Conservation (phyloP, 2,113 vertebrate species). For the Phyllostomus hastatus region DNA sequence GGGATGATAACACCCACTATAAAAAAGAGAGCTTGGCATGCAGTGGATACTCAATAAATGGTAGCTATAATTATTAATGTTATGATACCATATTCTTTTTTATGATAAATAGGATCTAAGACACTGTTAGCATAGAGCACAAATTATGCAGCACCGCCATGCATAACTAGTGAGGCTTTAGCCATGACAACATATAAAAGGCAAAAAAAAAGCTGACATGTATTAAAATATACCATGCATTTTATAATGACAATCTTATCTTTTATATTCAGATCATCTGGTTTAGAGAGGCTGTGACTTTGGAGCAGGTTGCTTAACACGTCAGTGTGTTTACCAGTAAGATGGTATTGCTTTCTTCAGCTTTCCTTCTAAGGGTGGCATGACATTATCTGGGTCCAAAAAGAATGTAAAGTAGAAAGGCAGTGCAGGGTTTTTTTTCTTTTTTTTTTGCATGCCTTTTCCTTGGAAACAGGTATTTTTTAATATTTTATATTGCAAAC, state of each 20-base stretch:
- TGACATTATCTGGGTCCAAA: not conserved
- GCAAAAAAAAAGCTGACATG: not conserved
- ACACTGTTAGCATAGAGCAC: not conserved
- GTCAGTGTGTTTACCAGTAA: not conserved
- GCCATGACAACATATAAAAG: not conserved
- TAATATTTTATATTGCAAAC: not conserved
- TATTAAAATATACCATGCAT: not conserved
- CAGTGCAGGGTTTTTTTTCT: not conserved
- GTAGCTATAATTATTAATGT: not conserved
- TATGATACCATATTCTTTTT: not conserved
- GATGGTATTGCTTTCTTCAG: not conserved
- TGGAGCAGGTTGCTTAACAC: not conserved
- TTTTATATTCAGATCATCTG: not conserved
- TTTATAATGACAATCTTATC: not conserved
- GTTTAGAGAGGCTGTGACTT: not conserved
- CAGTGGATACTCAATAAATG: not conserved
- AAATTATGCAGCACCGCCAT: not conserved
- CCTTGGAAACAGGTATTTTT: not conserved
- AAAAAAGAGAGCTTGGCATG: not conserved
- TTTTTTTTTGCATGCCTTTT: not conserved
- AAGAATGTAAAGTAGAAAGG: not conserved
- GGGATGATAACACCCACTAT: not conserved
- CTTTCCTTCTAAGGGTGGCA: not conserved
- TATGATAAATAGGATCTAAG: not conserved
- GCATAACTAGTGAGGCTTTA: not conserved